Evolutionary conservation across 2,888 invertebrate species (phyloP), one percentile per base, ranked within the genome.

Genomic region (Lasioglossum morio): DNA sequence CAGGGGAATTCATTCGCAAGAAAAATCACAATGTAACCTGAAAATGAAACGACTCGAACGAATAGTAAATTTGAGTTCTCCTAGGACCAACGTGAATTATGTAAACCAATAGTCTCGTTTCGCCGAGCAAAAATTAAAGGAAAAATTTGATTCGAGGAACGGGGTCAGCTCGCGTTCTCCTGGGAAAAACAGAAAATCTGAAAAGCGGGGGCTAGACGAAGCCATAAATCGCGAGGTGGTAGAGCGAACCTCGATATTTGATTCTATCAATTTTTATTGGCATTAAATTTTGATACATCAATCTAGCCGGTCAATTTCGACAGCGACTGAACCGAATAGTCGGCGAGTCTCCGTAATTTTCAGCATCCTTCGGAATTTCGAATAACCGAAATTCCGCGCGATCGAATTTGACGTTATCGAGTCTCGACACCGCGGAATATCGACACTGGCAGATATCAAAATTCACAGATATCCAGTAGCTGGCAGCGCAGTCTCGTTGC

Each of bases 231-330:
- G 40, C n/a, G 12, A 23, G 23, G 23, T 8, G 1, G n/a, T 2
- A 34, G n/a, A n/a, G 14, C 14, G 40, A n/a, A 4, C 37, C 23
- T 2, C 69, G n/a, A 70, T 40, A 40, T 70, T 37, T 23, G 69
- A 70, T 70, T 70, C 37, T 70, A 40, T 70, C 37, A 70, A 70
- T 37, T 70, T 40, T 37, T n/a, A 40, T 70, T n/a, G 37, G n/a
- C 70, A 40, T 40, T 70, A 40, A 70, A 70, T 40, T 70, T 40
- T n/a, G 70, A 37, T n/a, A 12, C 40, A n/a, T 5, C n/a, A 5
- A 40, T 37, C 40, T 12, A 14, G 5, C 14, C 4, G 5, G 10
- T 5, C 23, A 46, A 43, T 79, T 7, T 19, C 30, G 8, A 43
- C n/a, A 69, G 8, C 34, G 27, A 1, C 23, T 30, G 27, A 72